phyloP scores from a whole-genome alignment of 2,797 vertebrate genomes.

The Arrhamphus sclerolepis region DNA sequence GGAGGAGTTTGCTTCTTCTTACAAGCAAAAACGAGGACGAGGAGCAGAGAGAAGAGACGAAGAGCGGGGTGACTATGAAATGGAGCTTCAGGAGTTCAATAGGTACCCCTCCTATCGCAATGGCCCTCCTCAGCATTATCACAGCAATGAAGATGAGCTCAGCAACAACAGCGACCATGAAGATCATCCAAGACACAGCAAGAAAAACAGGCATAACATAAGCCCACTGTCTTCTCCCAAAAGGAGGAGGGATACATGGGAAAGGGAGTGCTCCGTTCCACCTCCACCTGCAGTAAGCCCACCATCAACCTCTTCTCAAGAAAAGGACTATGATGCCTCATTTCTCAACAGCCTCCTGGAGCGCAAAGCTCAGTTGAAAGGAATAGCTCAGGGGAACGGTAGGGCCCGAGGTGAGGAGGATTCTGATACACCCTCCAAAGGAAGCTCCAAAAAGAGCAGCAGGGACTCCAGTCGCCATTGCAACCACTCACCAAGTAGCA shows the following conservation, averaged over 20 bases:
- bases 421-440: slow-evolving; percentile 86
- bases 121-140: slow-evolving; percentile 61
- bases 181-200: slow-evolving; percentile 67
- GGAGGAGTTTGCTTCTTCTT: slow-evolving; percentile 87
- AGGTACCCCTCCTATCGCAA: slow-evolving; percentile 68
- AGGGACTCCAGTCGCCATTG: slow-evolving; percentile 55
- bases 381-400: slow-evolving; percentile 36
- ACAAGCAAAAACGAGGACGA: slow-evolving; percentile 66
- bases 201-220: slow-evolving; percentile 55
- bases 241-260: slow-evolving; percentile 83
- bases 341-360: slow-evolving; percentile 87
- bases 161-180: slow-evolving; percentile 62
- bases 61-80: slow-evolving; percentile 68
- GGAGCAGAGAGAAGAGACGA: slow-evolving; percentile 73
- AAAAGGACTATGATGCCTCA: slow-evolving; percentile 84
- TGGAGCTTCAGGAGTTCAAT: slow-evolving; percentile 66
- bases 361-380: slow-evolving; percentile 82
- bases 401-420: slow-evolving; percentile 67
- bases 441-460: slow-evolving; percentile 82
- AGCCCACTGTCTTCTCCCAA: slow-evolving; percentile 81
- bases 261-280: slow-evolving; percentile 65
- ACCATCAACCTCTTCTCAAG: slow-evolving; percentile 63
- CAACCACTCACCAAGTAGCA: slow-evolving; percentile 78
- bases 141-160: slow-evolving; percentile 44
- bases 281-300: slow-evolving; percentile 64